Base-by-base conservation (phyloP, 2,113 vertebrate genomes). In the Colaptes auratus region DNA sequence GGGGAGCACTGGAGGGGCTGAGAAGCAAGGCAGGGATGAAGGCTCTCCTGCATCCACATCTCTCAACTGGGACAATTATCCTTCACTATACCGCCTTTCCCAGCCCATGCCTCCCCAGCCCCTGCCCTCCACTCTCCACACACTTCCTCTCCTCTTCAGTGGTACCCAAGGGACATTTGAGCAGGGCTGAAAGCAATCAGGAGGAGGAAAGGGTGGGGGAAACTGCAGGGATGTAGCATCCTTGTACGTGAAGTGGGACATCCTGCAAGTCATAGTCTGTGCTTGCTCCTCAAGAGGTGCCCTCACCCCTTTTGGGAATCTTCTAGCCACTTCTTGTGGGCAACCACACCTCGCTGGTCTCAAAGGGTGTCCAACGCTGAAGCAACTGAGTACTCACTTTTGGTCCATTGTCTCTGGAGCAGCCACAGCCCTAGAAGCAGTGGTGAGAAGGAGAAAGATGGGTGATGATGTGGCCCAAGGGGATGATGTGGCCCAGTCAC, bases 391-490 rank as follows among this genome's bases (percentile, higher is more conserved):
- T 3, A 1, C 24, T 80, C 0, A 1, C 2, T 1, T 33, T 66
- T 66, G 50, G 31, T 67, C 42, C 0, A 0, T 48, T 88, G 36
- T 23, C 31, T 91, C 53, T 56, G 42, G 28, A 92, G 48, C 73
- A 90, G 15, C 59, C 42, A 56, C 52, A 80, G 4, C 25, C 46
- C 76, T 84, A 48, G 74, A 86, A 81, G n/a, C 1, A 5, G 53
- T 2, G 3, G 17, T 74, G 28, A 0, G 0, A 90, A 28, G n/a
- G n/a, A 63, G 10, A 1, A 13, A 94, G 46, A 69, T 50, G 50
- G 12, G 19, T 65, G 67, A 3, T 74, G 28, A 52, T 64, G 46
- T 44, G 52, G 28, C 36, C 63, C 8, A 8, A 7, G 17, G 17
- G 55, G 27, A 5, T 53, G 61, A 67, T 76, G 71, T 79, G 63